Base-by-base conservation (phyloP, 1,140 invertebrate genomes). In the Tenebrio molitor region DNA sequence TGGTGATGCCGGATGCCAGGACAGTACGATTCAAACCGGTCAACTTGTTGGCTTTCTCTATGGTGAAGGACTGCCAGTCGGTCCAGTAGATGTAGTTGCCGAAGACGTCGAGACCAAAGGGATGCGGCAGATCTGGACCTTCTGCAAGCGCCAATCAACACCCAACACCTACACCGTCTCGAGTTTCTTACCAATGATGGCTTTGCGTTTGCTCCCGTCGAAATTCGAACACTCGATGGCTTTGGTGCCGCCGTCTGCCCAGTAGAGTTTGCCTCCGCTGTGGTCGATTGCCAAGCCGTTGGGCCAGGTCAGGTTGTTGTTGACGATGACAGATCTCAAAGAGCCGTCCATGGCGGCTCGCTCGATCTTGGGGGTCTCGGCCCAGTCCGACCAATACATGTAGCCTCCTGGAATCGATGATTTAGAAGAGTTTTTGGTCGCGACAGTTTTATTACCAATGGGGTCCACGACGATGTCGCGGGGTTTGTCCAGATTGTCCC, bases 311-410 rank as follows among this genome's bases (percentile, higher is more conserved):
- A 90, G 87, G 76, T 92, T 90, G 63, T 90, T 89, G 3, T 87
- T 87, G 0, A 96, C 88, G 1, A 93, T 82, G 2, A 87, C 82
- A 23, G 84, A 84, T 3, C 95, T 85, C 17, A 89, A 87, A 1
- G 87, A 88, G 0, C 96, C 96, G 83, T 98, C 95, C 94, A 98
- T 95, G 21, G 90, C 90, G 15, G 94, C 92, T 23, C 89, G 85
- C 83, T 96, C 94, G 44, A 97, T 97, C 80, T 91, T 90, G 0
- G 94, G 90, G 19, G 87, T 85, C 21, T 87, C 85, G 0, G 95
- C 94, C 95, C 95, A 96, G 80, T 97, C 94, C 8, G 91, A 94
- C 95, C 95, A 97, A 79, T 93, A 96, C 90, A 97, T 92, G 2
- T 88, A 81, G 2, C 92, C 91, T 78, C 83, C 91, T 91, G 76